phyloP scores from a whole-genome alignment of 2,888 invertebrate genomes.

The Nomada fabriciana region DNA sequence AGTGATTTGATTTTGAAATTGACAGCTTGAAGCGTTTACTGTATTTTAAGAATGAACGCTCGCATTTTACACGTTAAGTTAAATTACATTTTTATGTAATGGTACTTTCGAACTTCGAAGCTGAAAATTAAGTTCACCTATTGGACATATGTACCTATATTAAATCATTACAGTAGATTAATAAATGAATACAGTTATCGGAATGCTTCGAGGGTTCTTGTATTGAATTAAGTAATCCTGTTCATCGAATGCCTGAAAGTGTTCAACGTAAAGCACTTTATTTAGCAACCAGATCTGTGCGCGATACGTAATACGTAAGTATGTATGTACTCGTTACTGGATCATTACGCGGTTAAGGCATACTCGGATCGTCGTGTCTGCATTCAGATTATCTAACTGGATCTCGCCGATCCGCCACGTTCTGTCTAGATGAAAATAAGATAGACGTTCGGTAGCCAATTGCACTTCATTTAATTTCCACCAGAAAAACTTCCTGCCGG shows the following conservation, averaged over 20 bases:
- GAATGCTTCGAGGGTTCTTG: not conserved
- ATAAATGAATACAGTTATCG: no score
- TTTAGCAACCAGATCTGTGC: not conserved
- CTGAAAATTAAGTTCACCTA: no score
- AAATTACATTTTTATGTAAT: no score
- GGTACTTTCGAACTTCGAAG: no score
- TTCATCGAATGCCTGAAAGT: not conserved
- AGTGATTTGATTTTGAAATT: no score
- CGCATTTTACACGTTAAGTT: no score
- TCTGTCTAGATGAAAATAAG: constrained; percentile 28
- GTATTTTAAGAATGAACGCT: no score
- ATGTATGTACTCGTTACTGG: constrained; percentile 14
- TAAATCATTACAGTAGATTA: no score
- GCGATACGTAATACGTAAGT: not conserved
- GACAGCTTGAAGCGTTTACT: no score
- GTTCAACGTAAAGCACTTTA: not conserved
- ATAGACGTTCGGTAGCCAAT: constrained; percentile 3
- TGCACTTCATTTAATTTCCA: not conserved
- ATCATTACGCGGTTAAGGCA: constrained; percentile 42
- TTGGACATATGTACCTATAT: no score
- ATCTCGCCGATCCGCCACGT: constrained; percentile 40
- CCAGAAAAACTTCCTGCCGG: not conserved
- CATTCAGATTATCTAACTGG: constrained; percentile 42
- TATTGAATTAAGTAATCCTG: not conserved
- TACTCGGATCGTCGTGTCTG: constrained; percentile 3